phyloP scores from a whole-genome alignment of 2,113 vertebrate species.

The Platanista minor region DNA sequence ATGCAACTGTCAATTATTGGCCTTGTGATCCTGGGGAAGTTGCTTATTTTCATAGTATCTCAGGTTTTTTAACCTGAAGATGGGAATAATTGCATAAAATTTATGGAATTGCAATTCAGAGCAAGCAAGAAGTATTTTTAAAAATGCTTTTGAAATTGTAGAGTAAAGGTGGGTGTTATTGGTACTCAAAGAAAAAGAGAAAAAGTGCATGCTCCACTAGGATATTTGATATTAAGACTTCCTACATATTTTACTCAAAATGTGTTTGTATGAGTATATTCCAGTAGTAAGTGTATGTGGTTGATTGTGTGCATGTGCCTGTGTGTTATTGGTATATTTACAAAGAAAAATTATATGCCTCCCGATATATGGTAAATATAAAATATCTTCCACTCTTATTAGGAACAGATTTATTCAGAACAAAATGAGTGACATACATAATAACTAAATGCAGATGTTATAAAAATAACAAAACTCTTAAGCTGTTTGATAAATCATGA shows the following conservation, averaged over 20 bases:
- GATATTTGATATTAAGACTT: background rate
- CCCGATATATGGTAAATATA: background rate
- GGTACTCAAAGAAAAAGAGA: background rate
- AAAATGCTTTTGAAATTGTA: background rate
- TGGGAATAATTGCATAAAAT: background rate
- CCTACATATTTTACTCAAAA: background rate
- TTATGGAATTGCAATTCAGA: background rate
- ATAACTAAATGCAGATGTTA: background rate
- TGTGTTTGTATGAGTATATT: background rate
- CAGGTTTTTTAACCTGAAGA: background rate
- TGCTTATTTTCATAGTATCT: background rate
- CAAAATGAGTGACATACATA: slow-evolving; percentile 9
- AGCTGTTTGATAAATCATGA: slow-evolving; percentile 33
- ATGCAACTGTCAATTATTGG: background rate
- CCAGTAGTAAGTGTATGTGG: background rate
- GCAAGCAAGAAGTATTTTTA: background rate
- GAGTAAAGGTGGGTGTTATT: background rate
- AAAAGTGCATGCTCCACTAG: accelerated
- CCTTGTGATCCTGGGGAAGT: background rate
- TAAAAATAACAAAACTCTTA: slow-evolving; percentile 50
- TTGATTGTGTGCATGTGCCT: background rate
- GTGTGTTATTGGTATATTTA: background rate
- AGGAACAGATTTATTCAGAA: background rate
- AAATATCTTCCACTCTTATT: background rate
- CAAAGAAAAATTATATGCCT: background rate